A percentile compares a stretch with the other conserved stretches of the same genome.
phyloP scores from a whole-genome alignment of 2,113 vertebrate genomes.

The Gnathonemus longibarbis region DNA sequence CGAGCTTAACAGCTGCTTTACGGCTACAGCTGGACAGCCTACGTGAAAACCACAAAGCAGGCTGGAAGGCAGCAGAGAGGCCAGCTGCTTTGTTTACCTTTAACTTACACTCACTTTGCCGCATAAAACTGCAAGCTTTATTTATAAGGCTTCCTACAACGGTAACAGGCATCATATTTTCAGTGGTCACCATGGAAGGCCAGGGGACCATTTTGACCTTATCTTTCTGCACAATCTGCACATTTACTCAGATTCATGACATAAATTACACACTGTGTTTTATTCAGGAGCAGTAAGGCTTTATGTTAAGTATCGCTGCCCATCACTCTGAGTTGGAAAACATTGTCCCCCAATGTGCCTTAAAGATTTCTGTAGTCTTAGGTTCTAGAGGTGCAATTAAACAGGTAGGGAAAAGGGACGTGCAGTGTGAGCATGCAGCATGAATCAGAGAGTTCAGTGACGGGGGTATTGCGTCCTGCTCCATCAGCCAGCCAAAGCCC shows the following conservation, averaged over 20 bases:
- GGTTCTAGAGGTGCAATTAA: background rate
- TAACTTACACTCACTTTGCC: conserved; percentile 27
- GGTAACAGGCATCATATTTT: conserved; percentile 44
- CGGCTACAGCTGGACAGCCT: background rate
- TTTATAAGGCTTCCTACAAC: conserved; percentile 46
- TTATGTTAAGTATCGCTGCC: conserved; percentile 42
- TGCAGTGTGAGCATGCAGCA: background rate
- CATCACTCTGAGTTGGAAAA: conserved; percentile 46
- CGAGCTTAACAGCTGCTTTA: background rate
- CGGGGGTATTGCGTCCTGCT: background rate
- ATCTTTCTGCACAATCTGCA: conserved; percentile 37
- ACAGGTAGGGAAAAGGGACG: background rate
- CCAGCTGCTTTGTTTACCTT: background rate
- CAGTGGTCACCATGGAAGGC: conserved; percentile 32
- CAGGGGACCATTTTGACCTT: conserved; percentile 36
- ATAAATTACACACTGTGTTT: conserved; percentile 54
- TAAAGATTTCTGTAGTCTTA: conserved; percentile 28
- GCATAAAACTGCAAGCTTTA: conserved; percentile 43
- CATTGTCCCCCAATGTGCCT: conserved; percentile 37
- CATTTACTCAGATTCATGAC: conserved; percentile 50
- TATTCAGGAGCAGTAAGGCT: conserved; percentile 41
- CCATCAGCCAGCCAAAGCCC: background rate
- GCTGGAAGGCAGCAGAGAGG: background rate
- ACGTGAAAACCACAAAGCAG: background rate
- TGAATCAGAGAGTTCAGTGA: background rate